Conservation (phyloP, 2,888 invertebrate species). For the Kryphioiulus occultus region DNA sequence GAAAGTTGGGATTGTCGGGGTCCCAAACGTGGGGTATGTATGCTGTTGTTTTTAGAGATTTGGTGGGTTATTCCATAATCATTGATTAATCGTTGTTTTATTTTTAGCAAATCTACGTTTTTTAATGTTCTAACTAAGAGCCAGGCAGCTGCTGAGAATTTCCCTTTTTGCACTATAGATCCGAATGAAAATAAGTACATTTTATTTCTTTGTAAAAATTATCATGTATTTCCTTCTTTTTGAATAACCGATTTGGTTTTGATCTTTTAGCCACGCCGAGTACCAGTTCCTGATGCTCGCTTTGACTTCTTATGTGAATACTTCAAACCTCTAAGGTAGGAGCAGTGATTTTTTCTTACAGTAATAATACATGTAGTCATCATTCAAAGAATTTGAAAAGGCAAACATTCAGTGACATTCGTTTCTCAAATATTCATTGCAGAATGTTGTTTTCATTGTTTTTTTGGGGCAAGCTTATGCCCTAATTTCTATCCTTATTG, state of each 20-base stretch:
- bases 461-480: background rate
- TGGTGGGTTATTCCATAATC: background rate
- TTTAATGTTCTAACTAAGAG: constrained; percentile 99
- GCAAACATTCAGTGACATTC: background rate
- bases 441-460: background rate
- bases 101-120: constrained; percentile 86
- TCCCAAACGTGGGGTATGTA: constrained; percentile 90
- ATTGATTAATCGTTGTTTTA: constrained; percentile 51
- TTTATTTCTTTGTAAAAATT: constrained; percentile 13
- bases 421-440: background rate
- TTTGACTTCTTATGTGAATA: constrained; percentile 92
- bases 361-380: background rate
- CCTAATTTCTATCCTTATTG: background rate
- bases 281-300: constrained; percentile 94
- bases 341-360: constrained; percentile 54
- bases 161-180: constrained; percentile 99
- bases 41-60: constrained; percentile 6
- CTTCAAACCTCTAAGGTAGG: constrained; percentile 92
- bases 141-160: constrained; percentile 97
- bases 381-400: background rate
- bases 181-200: constrained; percentile 99
- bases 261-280: constrained; percentile 75
- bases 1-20: constrained; percentile 86
- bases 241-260: constrained; percentile 48
- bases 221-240: background rate